Base-by-base conservation (phyloP, 2,113 vertebrate genomes). In the Apus apus region DNA sequence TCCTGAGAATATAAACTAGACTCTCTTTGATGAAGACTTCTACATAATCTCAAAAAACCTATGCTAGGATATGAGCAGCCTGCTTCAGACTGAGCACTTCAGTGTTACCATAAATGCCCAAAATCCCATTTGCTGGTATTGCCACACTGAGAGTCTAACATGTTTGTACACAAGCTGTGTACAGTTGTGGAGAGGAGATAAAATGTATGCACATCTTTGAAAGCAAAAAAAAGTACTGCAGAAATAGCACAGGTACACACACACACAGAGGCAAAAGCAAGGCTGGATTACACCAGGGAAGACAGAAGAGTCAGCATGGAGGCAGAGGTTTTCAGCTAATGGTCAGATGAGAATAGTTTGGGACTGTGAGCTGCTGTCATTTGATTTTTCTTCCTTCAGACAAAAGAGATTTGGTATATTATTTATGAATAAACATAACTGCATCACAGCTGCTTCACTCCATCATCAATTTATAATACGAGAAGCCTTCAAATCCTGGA, bases 121-220 rank as follows among this genome's bases (percentile, higher is more conserved):
- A 53, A 48, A 81, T 36, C 54, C 21, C 5, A 53, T 64, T 70
- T 65, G 15, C 56, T 53, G 36, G 4, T 43, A 22, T 22, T 40
- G 36, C 27, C 27, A 56, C 6, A 26, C 23, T 15, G 16, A 87
- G 15, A 45, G 11, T 17, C 14, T 64, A 70, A 32, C n/a, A n/a
- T n/a, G n/a, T n/a, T n/a, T n/a, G n/a, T n/a, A n/a, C n/a, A n/a
- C n/a, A n/a, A n/a, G n/a, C n/a, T n/a, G n/a, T n/a, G n/a, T n/a
- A n/a, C n/a, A n/a, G n/a, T n/a, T n/a, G n/a, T n/a, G n/a, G n/a
- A n/a, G n/a, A n/a, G n/a, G n/a, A 65, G 22, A 56, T 29, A n/a
- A 75, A 71, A 34, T 0, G 0, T 27, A 43, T 38, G 16, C 2
- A 0, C 5, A 16, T 17, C 48, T 73, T 50, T 10, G 19, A 83